Percentiles rank a stretch among this genome's conserved stretches.
Conservation (phyloP, 2,797 vertebrate species). For the Nyctalus aviator region DNA sequence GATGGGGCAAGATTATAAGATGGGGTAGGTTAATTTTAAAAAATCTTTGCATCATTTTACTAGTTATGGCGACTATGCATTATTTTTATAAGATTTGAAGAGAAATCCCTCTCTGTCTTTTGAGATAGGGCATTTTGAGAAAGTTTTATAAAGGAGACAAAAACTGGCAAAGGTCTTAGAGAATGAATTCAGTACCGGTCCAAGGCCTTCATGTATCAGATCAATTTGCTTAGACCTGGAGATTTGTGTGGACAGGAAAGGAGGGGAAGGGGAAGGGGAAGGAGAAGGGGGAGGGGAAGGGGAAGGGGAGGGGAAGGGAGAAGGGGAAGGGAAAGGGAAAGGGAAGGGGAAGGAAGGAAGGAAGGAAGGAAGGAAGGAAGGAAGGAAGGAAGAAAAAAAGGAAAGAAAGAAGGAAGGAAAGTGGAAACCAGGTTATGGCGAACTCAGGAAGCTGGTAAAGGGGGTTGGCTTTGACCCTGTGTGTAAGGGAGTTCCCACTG, state of each 20-base stretch:
- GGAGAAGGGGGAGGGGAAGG: neutral
- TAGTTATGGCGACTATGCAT: neutral
- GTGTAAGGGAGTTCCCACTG: neutral
- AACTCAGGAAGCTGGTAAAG: neutral
- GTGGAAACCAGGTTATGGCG: neutral
- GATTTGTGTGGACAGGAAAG: neutral
- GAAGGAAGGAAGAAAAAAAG: neutral
- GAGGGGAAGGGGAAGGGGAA: neutral
- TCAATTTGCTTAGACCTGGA: neutral
- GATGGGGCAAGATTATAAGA: neutral
- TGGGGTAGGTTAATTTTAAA: neutral
- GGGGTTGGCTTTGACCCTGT: neutral
- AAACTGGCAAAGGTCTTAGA: neutral
- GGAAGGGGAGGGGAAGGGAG: neutral
- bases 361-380: neutral
- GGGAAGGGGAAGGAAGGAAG: neutral
- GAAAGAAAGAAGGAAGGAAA: neutral
- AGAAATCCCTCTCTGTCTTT: neutral
- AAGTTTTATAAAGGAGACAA: neutral
- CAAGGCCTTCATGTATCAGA: neutral
- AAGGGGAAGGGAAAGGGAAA: neutral
- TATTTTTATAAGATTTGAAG: constrained; percentile 12
- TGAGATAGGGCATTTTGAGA: neutral
- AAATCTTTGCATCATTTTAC: constrained; percentile 1
- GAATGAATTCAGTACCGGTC: neutral